Percentiles rank a stretch among this genome's conserved stretches.
Conservation (phyloP, 2,797 vertebrate genomes). For the Choloepus didactylus region DNA sequence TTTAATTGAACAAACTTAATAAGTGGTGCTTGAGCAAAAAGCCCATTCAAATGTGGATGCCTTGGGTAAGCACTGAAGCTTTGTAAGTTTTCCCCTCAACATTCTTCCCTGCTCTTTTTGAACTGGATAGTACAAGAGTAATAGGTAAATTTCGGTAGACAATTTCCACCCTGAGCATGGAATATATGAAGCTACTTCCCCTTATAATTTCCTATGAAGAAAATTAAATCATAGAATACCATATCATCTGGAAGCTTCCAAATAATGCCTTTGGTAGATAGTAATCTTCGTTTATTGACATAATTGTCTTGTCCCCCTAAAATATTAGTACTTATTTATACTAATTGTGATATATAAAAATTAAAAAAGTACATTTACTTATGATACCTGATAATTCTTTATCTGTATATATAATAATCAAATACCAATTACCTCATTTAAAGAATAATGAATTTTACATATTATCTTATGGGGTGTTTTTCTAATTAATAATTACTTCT, state of each 20-base stretch:
- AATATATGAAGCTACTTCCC: neutral
- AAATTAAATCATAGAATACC: neutral
- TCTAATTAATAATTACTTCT: slow-evolving; percentile 19
- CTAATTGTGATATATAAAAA: slow-evolving; percentile 10
- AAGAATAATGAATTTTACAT: slow-evolving; percentile 26
- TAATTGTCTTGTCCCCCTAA: neutral
- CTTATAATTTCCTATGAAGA: slow-evolving; percentile 4
- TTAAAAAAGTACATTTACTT: neutral
- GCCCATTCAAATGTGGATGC: neutral
- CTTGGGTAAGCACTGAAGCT: neutral
- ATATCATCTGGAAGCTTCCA: neutral
- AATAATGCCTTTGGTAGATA: neutral
- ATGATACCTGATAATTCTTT: neutral
- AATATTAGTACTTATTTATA: neutral
- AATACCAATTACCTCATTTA: neutral
- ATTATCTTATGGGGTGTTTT: neutral
- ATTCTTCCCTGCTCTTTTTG: neutral
- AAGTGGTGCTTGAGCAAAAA: neutral
- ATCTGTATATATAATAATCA: neutral
- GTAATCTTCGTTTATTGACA: neutral
- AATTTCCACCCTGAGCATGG: neutral
- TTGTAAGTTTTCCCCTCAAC: neutral
- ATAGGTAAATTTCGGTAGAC: neutral
- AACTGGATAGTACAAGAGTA: neutral
- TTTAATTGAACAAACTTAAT: slow-evolving; percentile 5